These are phyloP conservation scores for Leucozona laternaria DNA, from an alignment of 2,888 invertebrate genomes.

Conservation along the genomic window DNA sequence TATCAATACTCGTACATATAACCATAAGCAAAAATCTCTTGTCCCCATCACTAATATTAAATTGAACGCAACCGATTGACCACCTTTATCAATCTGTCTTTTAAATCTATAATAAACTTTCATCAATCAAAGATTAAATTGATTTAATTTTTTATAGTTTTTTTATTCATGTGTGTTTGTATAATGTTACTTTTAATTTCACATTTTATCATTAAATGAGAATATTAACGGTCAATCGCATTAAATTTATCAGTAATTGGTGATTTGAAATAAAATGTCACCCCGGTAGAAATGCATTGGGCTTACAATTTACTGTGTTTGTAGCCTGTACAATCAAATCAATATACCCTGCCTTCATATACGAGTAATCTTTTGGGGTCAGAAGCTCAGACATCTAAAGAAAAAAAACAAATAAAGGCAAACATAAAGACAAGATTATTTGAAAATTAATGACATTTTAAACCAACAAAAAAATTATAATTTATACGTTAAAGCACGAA, in stretches of 20 bases:
- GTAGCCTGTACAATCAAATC: constrained; percentile 28
- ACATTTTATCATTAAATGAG: constrained; percentile 5
- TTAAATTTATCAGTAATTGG: constrained; percentile 35
- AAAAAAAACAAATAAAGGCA: constrained; percentile 22
- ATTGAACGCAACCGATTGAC: constrained; percentile 7
- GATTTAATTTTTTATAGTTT: not conserved
- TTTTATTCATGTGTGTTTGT: not conserved
- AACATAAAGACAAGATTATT: not conserved
- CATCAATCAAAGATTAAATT: constrained; percentile 31
- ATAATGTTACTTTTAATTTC: not conserved
- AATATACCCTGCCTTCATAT: constrained; percentile 11
- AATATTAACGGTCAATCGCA: constrained; percentile 33
- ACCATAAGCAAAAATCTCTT: not conserved
- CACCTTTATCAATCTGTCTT: not conserved
- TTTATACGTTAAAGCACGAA: not conserved
- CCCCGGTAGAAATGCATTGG: not conserved
- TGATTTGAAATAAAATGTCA: constrained; percentile 11
- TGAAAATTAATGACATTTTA: not conserved
- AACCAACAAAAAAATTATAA: not conserved
- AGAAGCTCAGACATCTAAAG: constrained; percentile 29
- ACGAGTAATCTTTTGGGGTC: constrained; percentile 45
- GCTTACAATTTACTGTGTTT: not conserved
- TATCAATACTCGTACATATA: not conserved
- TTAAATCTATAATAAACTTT: not conserved
- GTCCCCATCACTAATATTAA: not conserved